Conservation (phyloP, 2,113 vertebrate genomes). For the Pontoporia blainvillei region DNA sequence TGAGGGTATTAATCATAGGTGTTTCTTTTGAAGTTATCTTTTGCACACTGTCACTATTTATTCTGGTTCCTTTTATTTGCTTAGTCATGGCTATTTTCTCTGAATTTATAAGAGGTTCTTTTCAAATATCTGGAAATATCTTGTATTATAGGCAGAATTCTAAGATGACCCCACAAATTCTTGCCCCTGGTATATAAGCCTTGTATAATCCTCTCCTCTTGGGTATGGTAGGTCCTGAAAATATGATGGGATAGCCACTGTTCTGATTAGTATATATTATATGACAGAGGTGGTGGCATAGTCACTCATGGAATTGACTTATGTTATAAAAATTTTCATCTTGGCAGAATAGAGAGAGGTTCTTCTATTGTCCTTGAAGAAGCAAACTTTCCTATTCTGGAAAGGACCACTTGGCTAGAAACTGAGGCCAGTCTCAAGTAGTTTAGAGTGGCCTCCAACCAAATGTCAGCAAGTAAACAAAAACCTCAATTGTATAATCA, state of each 20-base stretch:
- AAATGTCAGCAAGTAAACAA: not conserved
- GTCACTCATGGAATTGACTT: not conserved
- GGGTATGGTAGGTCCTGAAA: not conserved
- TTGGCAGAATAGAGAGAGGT: not conserved
- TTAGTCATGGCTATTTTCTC: not conserved
- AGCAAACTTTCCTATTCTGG: not conserved
- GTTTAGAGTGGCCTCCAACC: not conserved
- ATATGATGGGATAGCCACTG: not conserved
- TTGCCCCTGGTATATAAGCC: accelerated
- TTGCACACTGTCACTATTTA: not conserved
- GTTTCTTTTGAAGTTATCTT: not conserved
- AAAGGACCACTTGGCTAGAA: not conserved
- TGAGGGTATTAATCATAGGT: not conserved
- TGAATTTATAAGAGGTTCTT: not conserved
- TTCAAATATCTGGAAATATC: not conserved
- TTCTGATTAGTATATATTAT: not conserved
- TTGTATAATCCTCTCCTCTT: not conserved
- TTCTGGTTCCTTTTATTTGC: not conserved
- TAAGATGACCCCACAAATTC: not conserved
- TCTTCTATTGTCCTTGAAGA: not conserved
- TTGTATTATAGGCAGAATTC: not conserved
- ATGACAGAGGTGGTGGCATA: not conserved
- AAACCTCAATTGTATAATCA: not conserved
- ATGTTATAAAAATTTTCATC: not conserved
- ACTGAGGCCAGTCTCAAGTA: not conserved